Percentiles rank a stretch among this genome's conserved stretches.
These are phyloP conservation scores for Pseudeuparius sepicola DNA, from an alignment of 2,888 invertebrate genomes.

Conservation along the genomic window DNA sequence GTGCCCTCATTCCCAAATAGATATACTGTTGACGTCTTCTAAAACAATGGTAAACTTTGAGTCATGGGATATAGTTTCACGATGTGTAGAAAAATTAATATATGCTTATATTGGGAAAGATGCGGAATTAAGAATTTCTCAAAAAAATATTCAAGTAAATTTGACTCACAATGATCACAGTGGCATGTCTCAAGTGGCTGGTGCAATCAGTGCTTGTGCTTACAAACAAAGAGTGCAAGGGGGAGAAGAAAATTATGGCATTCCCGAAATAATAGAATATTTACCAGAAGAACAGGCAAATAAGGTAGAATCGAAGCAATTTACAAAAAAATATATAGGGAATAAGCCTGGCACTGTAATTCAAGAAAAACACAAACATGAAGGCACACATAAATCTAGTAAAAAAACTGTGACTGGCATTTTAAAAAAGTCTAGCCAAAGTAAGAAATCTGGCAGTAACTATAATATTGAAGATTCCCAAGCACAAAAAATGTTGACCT, in stretches of 20 bases:
- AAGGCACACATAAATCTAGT: no score
- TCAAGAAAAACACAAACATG: no score
- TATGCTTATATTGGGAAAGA: conserved; percentile 30
- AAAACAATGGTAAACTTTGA: conserved; percentile 46
- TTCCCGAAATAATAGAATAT: conserved; percentile 2
- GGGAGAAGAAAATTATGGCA: neutral
- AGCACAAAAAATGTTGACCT: no score
- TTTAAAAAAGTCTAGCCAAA: no score
- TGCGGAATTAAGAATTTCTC: conserved; percentile 31
- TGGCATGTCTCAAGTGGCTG: conserved; percentile 32
- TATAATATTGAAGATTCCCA: no score
- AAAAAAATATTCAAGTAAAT: conserved; percentile 26
- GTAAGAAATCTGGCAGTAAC: no score
- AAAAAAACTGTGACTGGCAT: no score
- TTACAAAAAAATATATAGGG: no score
- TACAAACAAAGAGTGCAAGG: conserved; percentile 28
- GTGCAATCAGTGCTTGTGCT: conserved; percentile 39
- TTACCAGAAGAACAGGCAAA: no score
- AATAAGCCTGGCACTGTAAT: no score
- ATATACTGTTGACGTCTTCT: conserved; percentile 41
- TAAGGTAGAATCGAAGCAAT: no score
- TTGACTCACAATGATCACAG: conserved; percentile 28
- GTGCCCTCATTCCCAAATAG: conserved; percentile 43
- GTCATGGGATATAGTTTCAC: conserved; percentile 39
- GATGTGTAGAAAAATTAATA: conserved; percentile 37